Evolutionary conservation across 2,888 invertebrate species (phyloP).

Genomic region (Tenthredo amoena): DNA sequence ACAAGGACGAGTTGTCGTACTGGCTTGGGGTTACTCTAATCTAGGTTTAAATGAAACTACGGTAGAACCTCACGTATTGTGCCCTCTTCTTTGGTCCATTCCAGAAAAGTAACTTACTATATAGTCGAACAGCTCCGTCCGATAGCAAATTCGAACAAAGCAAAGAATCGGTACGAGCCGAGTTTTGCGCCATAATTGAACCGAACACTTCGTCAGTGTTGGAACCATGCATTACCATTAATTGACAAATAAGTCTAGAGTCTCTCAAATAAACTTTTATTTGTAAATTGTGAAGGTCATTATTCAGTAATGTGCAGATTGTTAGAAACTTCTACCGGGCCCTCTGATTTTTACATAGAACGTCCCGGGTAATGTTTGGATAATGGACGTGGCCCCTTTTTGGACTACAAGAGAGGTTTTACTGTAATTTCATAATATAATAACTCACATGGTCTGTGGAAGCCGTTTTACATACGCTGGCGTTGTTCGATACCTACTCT

Average conservation of each 20-base stretch:
- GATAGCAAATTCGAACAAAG: not conserved
- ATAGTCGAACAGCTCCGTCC: not conserved
- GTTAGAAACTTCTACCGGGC: not conserved
- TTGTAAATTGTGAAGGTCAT: not conserved
- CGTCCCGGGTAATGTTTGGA: not conserved
- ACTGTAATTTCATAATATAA: not conserved
- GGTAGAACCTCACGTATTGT: not conserved
- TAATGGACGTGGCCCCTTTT: not conserved
- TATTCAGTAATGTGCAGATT: not conserved
- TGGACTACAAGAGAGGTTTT: not conserved
- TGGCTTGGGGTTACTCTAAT: constrained; percentile 5
- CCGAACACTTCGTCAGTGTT: too few species aligned
- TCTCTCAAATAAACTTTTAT: not conserved
- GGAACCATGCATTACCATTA: too few species aligned
- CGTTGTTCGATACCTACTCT: not conserved
- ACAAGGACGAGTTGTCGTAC: not conserved
- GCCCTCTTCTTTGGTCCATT: not conserved
- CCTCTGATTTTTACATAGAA: not conserved
- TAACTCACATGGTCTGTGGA: not conserved
- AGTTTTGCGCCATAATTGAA: too few species aligned
- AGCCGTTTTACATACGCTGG: not conserved
- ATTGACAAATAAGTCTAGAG: not conserved
- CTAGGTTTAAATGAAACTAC: constrained; percentile 5
- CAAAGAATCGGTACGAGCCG: not conserved
- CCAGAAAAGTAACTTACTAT: not conserved